Evolutionary conservation across 2,888 invertebrate genomes (phyloP), one percentile per base, ranked within the genome.

Genomic region (Cantharis rustica): DNA sequence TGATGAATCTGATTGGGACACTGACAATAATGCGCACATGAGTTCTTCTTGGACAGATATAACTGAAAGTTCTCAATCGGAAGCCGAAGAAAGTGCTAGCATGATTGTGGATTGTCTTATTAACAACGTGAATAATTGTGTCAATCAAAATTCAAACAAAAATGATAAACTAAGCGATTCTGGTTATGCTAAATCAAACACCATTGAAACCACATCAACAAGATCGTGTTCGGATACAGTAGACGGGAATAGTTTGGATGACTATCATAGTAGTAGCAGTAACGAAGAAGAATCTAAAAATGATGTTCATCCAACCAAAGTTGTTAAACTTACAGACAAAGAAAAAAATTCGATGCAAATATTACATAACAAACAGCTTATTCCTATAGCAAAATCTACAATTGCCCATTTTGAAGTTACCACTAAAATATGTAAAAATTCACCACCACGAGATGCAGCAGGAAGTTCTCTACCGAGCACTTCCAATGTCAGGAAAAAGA

Each of bases 121-220:
- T n/a, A 68, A 15, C 47, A 47, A 47, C 9, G 47, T 47, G 20
- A 17, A 64, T 20, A 69, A 27, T 11, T 13, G 15, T 26, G 31
- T 69, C 1, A 9, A n/a, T 15, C n/a, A 31, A 13, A 10, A 15
- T 68, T 26, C 7, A n/a, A 68, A 26, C 16, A 68, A 13, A n/a
- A 11, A 15, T 26, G 11, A 27, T 16, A 31, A 69, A 4, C 15
- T 10, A 16, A 69, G 13, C 15, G 87, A 86, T 79, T 86, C 86
- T 1, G 86, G 86, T 7, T 86, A 85, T 78, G 84, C 84, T 69
- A 85, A 85, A 76, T 86, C 86, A 11, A 79, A 83, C 66, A 84
- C 85, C 26, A 83, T 82, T 66, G 72, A 83, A 20, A 86, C 85
- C 68, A 74, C 75, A 71, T 82, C 82, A 10, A 78, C 83, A 1